A percentile compares a stretch with the other conserved stretches of the same genome.
phyloP scores from a whole-genome alignment of 2,797 vertebrate genomes.

The Melanotaenia parkinsoni region DNA sequence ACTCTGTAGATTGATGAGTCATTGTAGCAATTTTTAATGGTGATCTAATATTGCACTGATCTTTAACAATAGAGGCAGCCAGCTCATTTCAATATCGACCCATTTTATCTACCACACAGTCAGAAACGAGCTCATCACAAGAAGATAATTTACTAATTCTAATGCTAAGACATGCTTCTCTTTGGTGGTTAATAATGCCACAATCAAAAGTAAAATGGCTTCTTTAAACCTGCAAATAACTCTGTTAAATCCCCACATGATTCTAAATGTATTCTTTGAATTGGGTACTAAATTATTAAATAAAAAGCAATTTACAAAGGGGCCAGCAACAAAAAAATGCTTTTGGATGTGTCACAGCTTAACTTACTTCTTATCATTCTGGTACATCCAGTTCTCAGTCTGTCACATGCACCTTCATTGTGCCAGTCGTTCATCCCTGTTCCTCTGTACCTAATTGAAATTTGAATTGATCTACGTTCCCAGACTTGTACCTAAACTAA shows the following conservation, averaged over 20 bases:
- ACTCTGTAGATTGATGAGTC: neutral
- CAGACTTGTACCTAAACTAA: conserved; percentile 43
- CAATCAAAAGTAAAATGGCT: neutral
- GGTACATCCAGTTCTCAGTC: conserved; percentile 21
- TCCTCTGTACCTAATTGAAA: conserved; percentile 36
- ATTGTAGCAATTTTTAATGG: neutral
- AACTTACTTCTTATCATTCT: conserved; percentile 17
- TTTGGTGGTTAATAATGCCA: neutral
- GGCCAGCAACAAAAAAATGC: neutral
- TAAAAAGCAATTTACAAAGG: neutral
- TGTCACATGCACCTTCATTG: conserved; percentile 52
- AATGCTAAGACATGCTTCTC: neutral
- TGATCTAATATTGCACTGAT: neutral
- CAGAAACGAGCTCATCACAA: neutral
- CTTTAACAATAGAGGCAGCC: neutral
- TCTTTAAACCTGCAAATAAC: neutral
- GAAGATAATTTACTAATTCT: neutral
- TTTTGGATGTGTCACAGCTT: neutral
- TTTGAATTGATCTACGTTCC: conserved; percentile 59
- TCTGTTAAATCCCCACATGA: neutral
- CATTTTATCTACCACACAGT: neutral
- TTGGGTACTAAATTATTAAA: neutral
- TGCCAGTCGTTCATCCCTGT: conserved; percentile 16
- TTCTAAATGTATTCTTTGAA: neutral
- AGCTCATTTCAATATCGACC: neutral